phyloP scores from a whole-genome alignment of 2,797 vertebrate genomes.

The Gouania willdenowi region DNA sequence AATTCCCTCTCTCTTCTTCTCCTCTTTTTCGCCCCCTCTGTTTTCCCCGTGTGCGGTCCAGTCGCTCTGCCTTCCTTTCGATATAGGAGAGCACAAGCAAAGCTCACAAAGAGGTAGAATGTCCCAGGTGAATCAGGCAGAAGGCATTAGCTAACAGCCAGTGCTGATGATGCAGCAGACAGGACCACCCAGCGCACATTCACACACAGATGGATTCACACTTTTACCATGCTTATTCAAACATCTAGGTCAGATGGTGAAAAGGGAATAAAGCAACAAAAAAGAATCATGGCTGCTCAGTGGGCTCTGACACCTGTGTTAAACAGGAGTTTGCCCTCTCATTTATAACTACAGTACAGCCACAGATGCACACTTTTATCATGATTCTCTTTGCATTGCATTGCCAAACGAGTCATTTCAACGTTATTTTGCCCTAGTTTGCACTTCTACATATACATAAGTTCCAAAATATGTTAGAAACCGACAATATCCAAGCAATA shows the following conservation, averaged over 20 bases:
- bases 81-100: conserved; percentile 18
- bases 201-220: conserved; percentile 9
- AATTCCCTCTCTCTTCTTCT: conserved; percentile 24
- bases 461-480: too few relatives aligned
- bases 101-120: conserved; percentile 14
- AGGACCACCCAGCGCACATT: conserved; percentile 36
- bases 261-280: conserved; percentile 13
- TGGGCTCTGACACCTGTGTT: conserved; percentile 15
- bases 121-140: conserved; percentile 56
- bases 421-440: too few relatives aligned
- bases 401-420: too few relatives aligned
- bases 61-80: conserved; percentile 21
- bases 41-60: conserved; percentile 25
- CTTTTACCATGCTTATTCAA: conserved; percentile 12
- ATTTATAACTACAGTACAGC: conserved; percentile 23
- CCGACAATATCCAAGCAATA: too few relatives aligned
- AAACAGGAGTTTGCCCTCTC: conserved; percentile 16
- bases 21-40: not conserved
- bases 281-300: conserved; percentile 27
- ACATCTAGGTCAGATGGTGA: conserved; percentile 54
- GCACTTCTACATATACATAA: too few relatives aligned
- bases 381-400: too few relatives aligned
- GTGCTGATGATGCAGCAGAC: conserved; percentile 12
- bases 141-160: conserved; percentile 39
- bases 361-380: too few relatives aligned